These are phyloP conservation scores for Cydia splendana DNA, from an alignment of 1,140 invertebrate species.

Conservation along the genomic window DNA sequence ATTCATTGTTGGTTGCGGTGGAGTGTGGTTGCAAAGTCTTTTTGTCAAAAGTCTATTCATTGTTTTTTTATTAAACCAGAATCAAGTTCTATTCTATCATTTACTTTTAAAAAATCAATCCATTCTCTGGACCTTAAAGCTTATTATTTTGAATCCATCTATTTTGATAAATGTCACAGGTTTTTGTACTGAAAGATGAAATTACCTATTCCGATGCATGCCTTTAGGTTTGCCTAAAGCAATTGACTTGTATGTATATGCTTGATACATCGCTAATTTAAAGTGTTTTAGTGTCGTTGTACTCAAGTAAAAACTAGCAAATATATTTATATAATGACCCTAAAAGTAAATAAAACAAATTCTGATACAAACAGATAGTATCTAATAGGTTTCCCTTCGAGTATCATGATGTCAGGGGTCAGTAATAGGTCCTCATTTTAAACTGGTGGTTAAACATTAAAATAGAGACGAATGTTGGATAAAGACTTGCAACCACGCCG, in stretches of 20 bases:
- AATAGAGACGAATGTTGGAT: too few species aligned
- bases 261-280: background rate
- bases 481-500: slow-evolving; percentile 1
- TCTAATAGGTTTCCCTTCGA: too few species aligned
- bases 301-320: background rate
- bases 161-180: too few species aligned
- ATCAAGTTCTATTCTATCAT: background rate
- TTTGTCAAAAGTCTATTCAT: background rate
- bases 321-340: background rate
- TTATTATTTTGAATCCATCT: too few species aligned
- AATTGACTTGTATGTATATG: background rate
- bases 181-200: background rate
- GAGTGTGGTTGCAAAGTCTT: slow-evolving; percentile 6
- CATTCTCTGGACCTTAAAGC: background rate
- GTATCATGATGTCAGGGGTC: background rate
- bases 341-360: background rate
- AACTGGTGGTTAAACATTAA: background rate
- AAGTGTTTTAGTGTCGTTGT: background rate
- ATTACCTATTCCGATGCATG: background rate
- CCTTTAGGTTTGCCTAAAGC: background rate
- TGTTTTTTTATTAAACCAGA: background rate
- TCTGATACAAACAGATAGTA: background rate
- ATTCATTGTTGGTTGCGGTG: background rate
- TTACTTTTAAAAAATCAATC: background rate
- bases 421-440: background rate